Evolutionary conservation across 2,797 vertebrate genomes (phyloP), one percentile per base, ranked within the genome.

Genomic region (Sus cebifrons): DNA sequence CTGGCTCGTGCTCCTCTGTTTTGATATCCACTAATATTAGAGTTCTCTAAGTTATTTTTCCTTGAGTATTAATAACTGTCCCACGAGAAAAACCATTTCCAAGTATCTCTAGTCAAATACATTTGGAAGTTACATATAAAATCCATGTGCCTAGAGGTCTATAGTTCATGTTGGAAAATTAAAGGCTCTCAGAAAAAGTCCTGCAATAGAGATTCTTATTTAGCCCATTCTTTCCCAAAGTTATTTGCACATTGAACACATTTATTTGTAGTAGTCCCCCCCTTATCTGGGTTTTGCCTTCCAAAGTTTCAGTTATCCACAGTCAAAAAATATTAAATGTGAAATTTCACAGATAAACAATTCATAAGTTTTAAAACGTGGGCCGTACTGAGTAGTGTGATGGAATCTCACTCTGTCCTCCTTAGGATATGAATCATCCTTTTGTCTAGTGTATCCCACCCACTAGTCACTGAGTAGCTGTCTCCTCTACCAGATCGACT

Each of bases 51-150:
- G 11, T 95, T 89, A 52, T 56, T 91, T 95, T 94, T 91, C 52
- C 32, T 94, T 17, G 20, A 62, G 27, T 89, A 9, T 92, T 90
- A 70, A 14, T 75, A 83, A 71, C 52, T 77, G 4, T 84, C 14
- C 23, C 65, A 92, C 49, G 44, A 85, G 75, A 96, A 97, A 92
- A 90, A 71, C 62, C 29, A 88, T 0, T 90, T 92, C 52, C 52
- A 95, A 77, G 29, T 13, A 85, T 77, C 70, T 84, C 67, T 93
- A 79, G 21, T 84, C 71, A 92, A 56, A 94, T 79, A 87, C 13
- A 15, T 95, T 95, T 88, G 15, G 23, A 88, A 91, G 74, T 90
- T 84, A 60, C 27, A 52, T 17, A 87, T 71, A 64, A 58, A 64
- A 64, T 79, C 36, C n/a, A 81, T 62, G 77, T 83, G 5, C 87